Evolutionary conservation across 2,888 invertebrate genomes (phyloP).

Genomic region (Megastigmus dorsalis): DNA sequence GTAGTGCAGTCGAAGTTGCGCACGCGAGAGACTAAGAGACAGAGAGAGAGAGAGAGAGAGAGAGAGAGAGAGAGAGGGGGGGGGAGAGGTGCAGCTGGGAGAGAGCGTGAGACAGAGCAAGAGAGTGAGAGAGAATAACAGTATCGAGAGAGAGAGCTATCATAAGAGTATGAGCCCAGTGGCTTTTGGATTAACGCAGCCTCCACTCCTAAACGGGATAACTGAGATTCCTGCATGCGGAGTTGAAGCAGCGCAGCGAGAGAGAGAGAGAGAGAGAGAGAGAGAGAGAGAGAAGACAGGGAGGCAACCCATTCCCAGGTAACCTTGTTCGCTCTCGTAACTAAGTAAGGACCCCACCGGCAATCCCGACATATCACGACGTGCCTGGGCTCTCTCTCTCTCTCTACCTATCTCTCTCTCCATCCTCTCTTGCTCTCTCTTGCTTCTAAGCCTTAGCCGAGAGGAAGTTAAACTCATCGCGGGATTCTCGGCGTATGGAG

Average conservation of each 20-base stretch:
- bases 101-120: constrained; percentile 7
- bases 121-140: neutral
- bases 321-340: constrained; percentile 63
- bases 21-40: too few species aligned
- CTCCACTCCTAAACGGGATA: constrained; percentile 61
- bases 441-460: constrained; percentile 12
- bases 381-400: constrained; percentile 3
- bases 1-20: neutral
- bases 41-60: neutral
- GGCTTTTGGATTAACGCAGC: constrained; percentile 37
- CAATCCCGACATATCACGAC: constrained; percentile 57
- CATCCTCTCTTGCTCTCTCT: neutral
- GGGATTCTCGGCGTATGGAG: constrained; percentile 1
- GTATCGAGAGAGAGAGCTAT: constrained; percentile 24
- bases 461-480: constrained; percentile 32
- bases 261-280: constrained; percentile 7
- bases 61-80: neutral
- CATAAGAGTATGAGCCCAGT: constrained; percentile 39
- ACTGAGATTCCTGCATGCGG: constrained; percentile 64
- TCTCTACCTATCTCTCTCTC: neutral
- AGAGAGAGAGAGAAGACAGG: neutral
- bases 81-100: neutral
- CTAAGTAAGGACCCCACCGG: constrained; percentile 59
- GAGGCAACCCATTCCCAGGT: constrained; percentile 60
- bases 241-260: constrained; percentile 50